Evolutionary conservation across 2,797 vertebrate species (phyloP).

Genomic region (Myoxocephalus aenaeus): DNA sequence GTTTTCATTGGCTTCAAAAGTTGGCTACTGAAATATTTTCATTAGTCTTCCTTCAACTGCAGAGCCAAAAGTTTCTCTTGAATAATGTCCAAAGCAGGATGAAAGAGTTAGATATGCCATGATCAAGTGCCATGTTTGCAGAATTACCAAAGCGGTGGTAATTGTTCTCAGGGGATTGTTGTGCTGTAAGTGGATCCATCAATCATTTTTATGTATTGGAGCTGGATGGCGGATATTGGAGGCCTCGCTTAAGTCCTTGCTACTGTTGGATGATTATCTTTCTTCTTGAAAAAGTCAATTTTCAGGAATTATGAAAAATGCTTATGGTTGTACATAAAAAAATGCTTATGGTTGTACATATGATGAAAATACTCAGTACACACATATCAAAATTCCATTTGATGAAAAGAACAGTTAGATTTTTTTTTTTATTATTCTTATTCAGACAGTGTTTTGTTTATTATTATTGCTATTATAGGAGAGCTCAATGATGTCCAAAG

Average conservation of each 20-base stretch:
- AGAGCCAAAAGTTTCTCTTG: constrained; percentile 68
- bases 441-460: not conserved
- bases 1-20: constrained; percentile 64
- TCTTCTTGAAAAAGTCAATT: constrained; percentile 41
- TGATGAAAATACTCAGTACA: not conserved
- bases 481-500: not conserved
- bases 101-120: constrained; percentile 46
- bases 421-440: not conserved
- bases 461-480: not conserved
- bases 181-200: constrained; percentile 75
- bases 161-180: constrained; percentile 76
- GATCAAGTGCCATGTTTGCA: constrained; percentile 66
- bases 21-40: constrained; percentile 65
- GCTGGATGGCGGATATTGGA: constrained; percentile 44
- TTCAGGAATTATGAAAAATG: constrained; percentile 27
- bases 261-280: constrained; percentile 43
- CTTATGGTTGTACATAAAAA: not conserved
- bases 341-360: constrained; percentile 9
- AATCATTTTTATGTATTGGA: constrained; percentile 69
- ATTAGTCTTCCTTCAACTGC: constrained; percentile 49
- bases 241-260: constrained; percentile 39
- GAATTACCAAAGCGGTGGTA: constrained; percentile 68
- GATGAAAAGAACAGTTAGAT: not conserved
- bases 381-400: constrained; percentile 1
- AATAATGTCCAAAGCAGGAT: constrained; percentile 55